phyloP scores from a whole-genome alignment of 2,113 vertebrate species.

The Ailurus styani region DNA sequence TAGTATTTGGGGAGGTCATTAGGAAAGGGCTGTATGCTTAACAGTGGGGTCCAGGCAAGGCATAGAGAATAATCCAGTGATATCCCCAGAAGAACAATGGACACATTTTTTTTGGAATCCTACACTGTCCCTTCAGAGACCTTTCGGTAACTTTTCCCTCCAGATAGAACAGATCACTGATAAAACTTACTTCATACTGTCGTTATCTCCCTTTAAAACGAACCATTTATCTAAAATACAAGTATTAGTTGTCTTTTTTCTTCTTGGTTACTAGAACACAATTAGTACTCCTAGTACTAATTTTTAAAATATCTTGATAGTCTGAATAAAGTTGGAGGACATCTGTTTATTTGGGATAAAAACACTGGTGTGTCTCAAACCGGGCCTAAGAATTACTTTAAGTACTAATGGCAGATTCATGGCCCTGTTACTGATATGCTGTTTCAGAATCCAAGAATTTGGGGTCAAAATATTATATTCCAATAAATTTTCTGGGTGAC shows the following conservation, averaged over 20 bases:
- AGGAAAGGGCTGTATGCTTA: not conserved
- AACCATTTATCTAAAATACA: not conserved
- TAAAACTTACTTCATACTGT: not conserved
- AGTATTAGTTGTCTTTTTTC: not conserved
- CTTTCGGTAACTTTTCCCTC: not conserved
- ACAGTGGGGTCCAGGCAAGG: not conserved
- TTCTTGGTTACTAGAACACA: not conserved
- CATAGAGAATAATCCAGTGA: not conserved
- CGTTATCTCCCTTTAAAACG: not conserved
- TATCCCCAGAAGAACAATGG: not conserved
- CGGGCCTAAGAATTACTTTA: not conserved
- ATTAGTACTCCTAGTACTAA: not conserved
- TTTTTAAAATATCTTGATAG: not conserved
- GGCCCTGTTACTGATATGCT: not conserved
- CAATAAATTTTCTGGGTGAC: not conserved
- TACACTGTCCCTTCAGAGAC: not conserved
- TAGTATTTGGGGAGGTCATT: not conserved
- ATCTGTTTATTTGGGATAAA: not conserved
- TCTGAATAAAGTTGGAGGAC: not conserved
- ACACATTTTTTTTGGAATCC: not conserved
- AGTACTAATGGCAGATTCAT: not conserved
- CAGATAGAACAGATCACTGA: not conserved
- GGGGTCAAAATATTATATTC: not conserved
- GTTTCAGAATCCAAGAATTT: not conserved
- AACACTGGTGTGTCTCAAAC: not conserved